These are phyloP conservation scores for Campoplex nolae DNA, from an alignment of 2,888 invertebrate genomes.

Conservation along the genomic window DNA sequence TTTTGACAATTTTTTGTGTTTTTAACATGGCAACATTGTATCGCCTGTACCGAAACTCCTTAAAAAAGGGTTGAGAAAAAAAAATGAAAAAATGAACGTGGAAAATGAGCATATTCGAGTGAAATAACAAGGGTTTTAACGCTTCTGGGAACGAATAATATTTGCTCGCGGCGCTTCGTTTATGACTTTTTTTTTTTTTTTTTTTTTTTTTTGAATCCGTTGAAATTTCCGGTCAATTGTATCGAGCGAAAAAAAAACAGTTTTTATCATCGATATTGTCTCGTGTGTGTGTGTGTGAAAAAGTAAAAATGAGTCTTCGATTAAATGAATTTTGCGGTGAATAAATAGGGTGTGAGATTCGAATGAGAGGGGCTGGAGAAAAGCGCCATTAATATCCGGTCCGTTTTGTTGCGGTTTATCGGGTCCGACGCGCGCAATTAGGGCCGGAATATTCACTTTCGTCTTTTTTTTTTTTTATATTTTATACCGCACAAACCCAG, in stretches of 20 bases:
- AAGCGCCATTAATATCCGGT: conserved; percentile 63
- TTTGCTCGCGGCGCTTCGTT: background rate
- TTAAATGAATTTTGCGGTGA: conserved; percentile 2
- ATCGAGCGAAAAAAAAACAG: background rate
- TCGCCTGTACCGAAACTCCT: too few relatives aligned
- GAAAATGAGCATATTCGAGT: background rate
- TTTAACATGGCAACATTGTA: too few relatives aligned
- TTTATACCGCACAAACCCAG: conserved; percentile 34
- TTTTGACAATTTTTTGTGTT: too few relatives aligned
- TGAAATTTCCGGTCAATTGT: conserved; percentile 3
- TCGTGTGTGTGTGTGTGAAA: background rate
- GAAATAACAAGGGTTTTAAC: background rate
- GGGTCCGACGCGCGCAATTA: conserved; percentile 59
- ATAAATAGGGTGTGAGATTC: background rate
- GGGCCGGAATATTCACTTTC: conserved; percentile 57
- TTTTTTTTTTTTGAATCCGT: background rate
- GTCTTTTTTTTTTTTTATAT: conserved; percentile 6
- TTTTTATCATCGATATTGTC: conserved; percentile 4
- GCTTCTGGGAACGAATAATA: background rate
- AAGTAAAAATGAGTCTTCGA: conserved; percentile 8
- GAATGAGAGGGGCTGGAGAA: background rate
- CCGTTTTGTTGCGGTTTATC: conserved; percentile 46
- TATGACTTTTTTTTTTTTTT: too few relatives aligned
- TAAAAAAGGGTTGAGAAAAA: background rate
- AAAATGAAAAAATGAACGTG: background rate